phyloP scores from a whole-genome alignment of 2,888 invertebrate genomes.

The Eudasyphora cyanicolor region DNA sequence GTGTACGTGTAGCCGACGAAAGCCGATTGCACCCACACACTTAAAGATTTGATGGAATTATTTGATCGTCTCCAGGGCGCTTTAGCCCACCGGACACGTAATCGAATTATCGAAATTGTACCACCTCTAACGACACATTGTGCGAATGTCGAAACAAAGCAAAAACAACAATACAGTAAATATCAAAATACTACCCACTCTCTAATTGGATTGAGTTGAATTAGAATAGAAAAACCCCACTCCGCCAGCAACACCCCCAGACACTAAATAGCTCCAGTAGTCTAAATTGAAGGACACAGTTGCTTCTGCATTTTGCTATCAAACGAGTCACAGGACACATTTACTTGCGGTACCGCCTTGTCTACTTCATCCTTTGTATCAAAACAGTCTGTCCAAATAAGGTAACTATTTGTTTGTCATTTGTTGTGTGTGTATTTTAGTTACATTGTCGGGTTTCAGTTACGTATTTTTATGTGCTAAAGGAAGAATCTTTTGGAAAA shows the following conservation, averaged over 20 bases:
- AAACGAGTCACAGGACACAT: neutral
- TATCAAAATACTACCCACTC: neutral
- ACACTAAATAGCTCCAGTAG: neutral
- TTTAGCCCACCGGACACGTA: no score
- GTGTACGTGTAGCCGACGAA: no score
- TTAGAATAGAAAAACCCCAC: neutral
- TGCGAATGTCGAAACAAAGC: slow-evolving; percentile 39
- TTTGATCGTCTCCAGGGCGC: no score
- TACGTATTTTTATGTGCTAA: slow-evolving; percentile 6
- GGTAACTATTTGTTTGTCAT: neutral
- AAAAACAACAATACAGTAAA: slow-evolving; percentile 13
- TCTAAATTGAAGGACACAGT: slow-evolving; percentile 50
- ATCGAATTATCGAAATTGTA: slow-evolving; percentile 35
- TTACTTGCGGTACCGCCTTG: neutral
- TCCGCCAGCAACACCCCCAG: neutral
- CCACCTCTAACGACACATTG: slow-evolving; percentile 49
- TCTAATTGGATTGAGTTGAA: slow-evolving; percentile 48
- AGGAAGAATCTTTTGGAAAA: neutral
- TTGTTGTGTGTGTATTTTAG: neutral
- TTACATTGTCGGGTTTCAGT: neutral
- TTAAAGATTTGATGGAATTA: no score
- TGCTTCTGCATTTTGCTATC: slow-evolving; percentile 5
- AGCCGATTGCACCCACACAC: no score
- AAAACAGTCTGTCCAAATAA: neutral
- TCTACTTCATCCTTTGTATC: neutral